Evolutionary conservation across 1,140 invertebrate genomes (phyloP).

Genomic region (Drosophila ogumai): DNA sequence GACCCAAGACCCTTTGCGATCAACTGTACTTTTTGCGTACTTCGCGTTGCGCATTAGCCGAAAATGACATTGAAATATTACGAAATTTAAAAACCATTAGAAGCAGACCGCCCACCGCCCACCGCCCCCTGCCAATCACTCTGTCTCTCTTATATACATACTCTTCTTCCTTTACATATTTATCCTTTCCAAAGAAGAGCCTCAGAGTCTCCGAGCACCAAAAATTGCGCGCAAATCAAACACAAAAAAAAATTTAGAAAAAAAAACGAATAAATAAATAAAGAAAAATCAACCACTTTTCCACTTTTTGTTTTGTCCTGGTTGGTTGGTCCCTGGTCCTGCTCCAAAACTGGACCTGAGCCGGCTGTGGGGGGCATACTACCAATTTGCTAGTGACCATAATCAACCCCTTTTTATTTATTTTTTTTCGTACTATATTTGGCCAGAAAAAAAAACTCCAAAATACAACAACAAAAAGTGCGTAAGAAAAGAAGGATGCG

Average conservation of each 20-base stretch:
- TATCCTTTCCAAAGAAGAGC: constrained; percentile 44
- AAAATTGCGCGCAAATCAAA: constrained; percentile 76
- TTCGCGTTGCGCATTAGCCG: constrained; percentile 62
- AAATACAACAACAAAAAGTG: constrained; percentile 60
- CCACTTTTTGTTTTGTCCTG: constrained; percentile 72
- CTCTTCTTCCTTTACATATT: constrained; percentile 36
- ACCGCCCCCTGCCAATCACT: constrained; percentile 10
- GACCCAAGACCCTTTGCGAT: constrained; percentile 31
- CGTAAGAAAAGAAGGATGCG: constrained; percentile 52
- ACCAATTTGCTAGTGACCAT: constrained; percentile 82
- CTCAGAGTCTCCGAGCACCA: constrained; percentile 57
- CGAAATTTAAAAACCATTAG: constrained; percentile 82
- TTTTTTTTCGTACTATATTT: constrained; percentile 5
- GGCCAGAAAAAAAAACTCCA: too few relatives aligned
- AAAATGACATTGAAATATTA: constrained; percentile 82
- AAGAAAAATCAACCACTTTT: constrained; percentile 78
- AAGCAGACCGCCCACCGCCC: constrained; percentile 45
- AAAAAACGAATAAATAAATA: constrained; percentile 58
- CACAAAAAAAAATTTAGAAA: constrained; percentile 32
- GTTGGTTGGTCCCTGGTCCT: constrained; percentile 30
- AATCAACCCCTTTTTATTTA: constrained; percentile 77
- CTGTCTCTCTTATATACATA: constrained; percentile 5
- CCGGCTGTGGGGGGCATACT: constrained; percentile 34
- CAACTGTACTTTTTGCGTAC: constrained; percentile 65
- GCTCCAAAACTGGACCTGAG: constrained; percentile 48